Evolutionary conservation across 2,888 invertebrate species (phyloP).

Genomic region (Hydroisotoma schaefferi): DNA sequence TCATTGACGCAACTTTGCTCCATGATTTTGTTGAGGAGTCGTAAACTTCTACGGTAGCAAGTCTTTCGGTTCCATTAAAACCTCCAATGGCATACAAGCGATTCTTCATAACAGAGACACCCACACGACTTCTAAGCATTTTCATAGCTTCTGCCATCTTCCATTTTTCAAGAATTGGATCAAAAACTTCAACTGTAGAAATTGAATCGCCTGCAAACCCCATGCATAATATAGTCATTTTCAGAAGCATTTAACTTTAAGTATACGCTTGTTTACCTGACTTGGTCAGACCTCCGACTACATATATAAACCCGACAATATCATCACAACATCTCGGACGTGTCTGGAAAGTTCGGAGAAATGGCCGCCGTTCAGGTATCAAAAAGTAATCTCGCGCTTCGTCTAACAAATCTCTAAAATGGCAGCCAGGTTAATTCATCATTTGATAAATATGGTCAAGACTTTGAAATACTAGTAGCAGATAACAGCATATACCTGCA

Average conservation of each 20-base stretch:
- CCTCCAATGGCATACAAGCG: slow-evolving; percentile 77
- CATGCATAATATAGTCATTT: neutral
- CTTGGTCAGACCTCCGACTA: slow-evolving; percentile 79
- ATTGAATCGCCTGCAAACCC: slow-evolving; percentile 65
- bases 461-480: neutral
- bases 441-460: neutral
- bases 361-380: slow-evolving; percentile 75
- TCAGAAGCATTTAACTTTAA: slow-evolving; percentile 5
- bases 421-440: neutral
- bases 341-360: slow-evolving; percentile 72
- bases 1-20: slow-evolving; percentile 74
- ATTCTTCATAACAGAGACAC: slow-evolving; percentile 77
- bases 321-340: slow-evolving; percentile 70
- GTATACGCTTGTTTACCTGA: slow-evolving; percentile 57
- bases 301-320: slow-evolving; percentile 76
- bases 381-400: slow-evolving; percentile 84
- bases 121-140: slow-evolving; percentile 75
- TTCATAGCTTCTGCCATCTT: slow-evolving; percentile 76
- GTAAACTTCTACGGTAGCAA: slow-evolving; percentile 80
- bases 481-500: slow-evolving; percentile 59
- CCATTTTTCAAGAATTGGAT: slow-evolving; percentile 69
- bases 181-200: slow-evolving; percentile 78
- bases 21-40: slow-evolving; percentile 69
- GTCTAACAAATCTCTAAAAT: slow-evolving; percentile 69
- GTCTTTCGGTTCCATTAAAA: slow-evolving; percentile 74